Evolutionary conservation across 2,113 vertebrate genomes (phyloP), one percentile per base, ranked within the genome.

Genomic region (Oreocharis arfaki): DNA sequence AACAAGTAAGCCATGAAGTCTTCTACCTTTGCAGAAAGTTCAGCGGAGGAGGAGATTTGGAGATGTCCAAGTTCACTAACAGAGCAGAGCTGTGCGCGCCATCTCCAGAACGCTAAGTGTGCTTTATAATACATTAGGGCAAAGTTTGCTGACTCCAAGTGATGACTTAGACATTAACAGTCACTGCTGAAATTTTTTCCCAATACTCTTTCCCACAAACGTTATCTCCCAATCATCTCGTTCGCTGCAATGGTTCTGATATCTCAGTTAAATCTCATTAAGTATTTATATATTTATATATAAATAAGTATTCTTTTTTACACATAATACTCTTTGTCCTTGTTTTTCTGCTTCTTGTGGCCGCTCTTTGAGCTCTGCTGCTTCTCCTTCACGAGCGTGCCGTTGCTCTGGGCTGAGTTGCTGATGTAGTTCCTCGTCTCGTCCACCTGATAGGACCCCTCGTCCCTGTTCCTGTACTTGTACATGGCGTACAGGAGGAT

Each of bases 401-500:
- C 99, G 73, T 99, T 99, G 98, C 99, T 99, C 98, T 99, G 99
- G 97, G 99, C 99, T 11, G 99, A 99, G 98, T 99, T 99, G 99
- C 99, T 99, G 98, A 99, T 99, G 99, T 99, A 99, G 98, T 99
- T 99, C 96, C 99, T 98, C 96, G 99, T 99, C 98, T 99, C 99
- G 83, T 99, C 99, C 98, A 99, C 99, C 98, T 99, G 99, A 98
- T 99, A 99, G 98, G 99, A 99, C 97, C 99, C 99, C 98, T 99
- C 99, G 97, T 99, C 99, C 98, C 99, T 99, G 99, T 99, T 99
- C 98, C 99, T 99, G 99, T 99, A 99, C 98, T 99, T 99, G 99
- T 99, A 99, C 99, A 99, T 99, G 98, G 99, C 99, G 23, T 99
- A 99, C 98, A 99, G 99, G 96, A 99, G 99, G 98, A 99, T 99